phyloP scores from a whole-genome alignment of 2,888 invertebrate genomes.

The Limnephilus auricula region DNA sequence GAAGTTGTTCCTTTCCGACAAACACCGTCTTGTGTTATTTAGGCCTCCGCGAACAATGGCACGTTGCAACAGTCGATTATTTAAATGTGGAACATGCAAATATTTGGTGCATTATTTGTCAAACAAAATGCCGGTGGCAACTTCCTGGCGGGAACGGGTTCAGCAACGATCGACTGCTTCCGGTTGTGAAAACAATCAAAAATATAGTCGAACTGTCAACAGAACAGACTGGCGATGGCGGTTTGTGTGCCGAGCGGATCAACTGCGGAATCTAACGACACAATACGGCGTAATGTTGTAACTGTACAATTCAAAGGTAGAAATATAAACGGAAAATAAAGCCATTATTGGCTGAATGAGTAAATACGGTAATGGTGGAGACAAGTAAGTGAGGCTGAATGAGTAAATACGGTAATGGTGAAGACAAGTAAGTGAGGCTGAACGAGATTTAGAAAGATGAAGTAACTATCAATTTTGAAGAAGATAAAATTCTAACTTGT shows the following conservation, averaged over 20 bases:
- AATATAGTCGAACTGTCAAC: neutral
- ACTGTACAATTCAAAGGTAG: neutral
- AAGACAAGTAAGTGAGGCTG: neutral
- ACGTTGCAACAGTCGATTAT: constrained; percentile 58
- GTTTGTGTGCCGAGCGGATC: neutral
- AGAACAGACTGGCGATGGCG: neutral
- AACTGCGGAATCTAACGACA: neutral
- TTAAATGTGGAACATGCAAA: constrained; percentile 65
- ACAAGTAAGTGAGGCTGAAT: neutral
- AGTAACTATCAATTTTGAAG: neutral
- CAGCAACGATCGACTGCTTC: constrained; percentile 46
- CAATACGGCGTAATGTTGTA: neutral
- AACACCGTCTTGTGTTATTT: constrained; percentile 10
- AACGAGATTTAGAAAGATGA: neutral
- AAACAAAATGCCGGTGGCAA: constrained; percentile 43
- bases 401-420: neutral
- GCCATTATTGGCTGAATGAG: neutral
- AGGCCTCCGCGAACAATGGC: constrained; percentile 48
- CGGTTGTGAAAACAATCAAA: constrained; percentile 24
- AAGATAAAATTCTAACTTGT: no score
- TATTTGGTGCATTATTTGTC: constrained; percentile 60
- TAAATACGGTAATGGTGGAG: neutral
- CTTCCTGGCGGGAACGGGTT: constrained; percentile 46
- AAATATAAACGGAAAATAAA: neutral
- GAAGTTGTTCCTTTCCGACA: constrained; percentile 5